Evolutionary conservation across 2,113 vertebrate genomes (phyloP).

Genomic region (Bungarus multicinctus): DNA sequence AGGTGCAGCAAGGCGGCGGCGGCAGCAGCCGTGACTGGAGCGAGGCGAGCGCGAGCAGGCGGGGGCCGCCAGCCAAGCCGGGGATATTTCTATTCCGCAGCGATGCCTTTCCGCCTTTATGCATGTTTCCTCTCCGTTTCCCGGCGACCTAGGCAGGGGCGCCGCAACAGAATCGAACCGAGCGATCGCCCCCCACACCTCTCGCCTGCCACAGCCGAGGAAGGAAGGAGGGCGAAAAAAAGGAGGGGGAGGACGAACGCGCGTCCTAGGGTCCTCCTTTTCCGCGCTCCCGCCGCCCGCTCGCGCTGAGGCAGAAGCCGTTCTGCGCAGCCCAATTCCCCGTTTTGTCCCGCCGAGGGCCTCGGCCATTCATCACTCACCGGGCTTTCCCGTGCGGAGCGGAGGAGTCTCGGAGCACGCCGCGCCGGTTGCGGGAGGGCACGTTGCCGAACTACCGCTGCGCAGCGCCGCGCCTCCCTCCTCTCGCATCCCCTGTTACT

Average conservation of each 20-base stretch:
- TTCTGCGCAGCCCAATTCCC: not conserved
- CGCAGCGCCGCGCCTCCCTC: constrained; percentile 36
- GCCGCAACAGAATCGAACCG: constrained; percentile 44
- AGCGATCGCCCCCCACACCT: not conserved
- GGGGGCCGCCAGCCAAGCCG: constrained; percentile 16
- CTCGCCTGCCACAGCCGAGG: not conserved
- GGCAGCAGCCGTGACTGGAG: constrained; percentile 30
- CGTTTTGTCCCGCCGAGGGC: not conserved
- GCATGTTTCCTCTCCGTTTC: constrained; percentile 52
- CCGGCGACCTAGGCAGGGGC: constrained; percentile 39
- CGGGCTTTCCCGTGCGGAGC: not conserved
- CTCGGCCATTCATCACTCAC: not conserved
- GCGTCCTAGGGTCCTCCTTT: not conserved
- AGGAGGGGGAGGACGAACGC: not conserved
- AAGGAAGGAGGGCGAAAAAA: not conserved
- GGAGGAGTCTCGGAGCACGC: constrained; percentile 23
- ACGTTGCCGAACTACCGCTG: constrained; percentile 15
- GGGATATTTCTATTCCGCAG: constrained; percentile 41
- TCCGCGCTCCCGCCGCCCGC: constrained; percentile 8
- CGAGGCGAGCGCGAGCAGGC: constrained; percentile 39
- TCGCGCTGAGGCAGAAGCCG: not conserved
- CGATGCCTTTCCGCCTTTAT: constrained; percentile 45
- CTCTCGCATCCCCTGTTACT: constrained; percentile 66
- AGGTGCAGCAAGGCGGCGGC: constrained; percentile 13
- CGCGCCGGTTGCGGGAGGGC: constrained; percentile 33